phyloP scores from a whole-genome alignment of 2,113 vertebrate genomes.

The Eptesicus fuscus region DNA sequence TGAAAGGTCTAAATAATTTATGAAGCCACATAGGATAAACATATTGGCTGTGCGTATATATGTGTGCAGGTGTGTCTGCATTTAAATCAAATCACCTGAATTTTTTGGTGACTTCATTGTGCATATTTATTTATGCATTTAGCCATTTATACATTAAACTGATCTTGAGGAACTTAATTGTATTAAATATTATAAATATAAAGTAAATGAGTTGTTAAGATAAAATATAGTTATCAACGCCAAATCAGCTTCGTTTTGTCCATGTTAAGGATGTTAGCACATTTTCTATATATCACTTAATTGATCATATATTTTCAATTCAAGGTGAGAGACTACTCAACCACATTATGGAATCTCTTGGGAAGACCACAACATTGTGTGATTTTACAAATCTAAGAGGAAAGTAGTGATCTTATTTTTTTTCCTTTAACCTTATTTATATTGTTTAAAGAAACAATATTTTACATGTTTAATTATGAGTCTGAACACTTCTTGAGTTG shows the following conservation, averaged over 20 bases:
- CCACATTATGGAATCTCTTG: not conserved
- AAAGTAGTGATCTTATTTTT: not conserved
- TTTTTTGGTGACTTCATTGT: not conserved
- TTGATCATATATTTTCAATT: not conserved
- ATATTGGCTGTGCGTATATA: not conserved
- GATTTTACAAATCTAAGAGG: not conserved
- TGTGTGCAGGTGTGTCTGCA: not conserved
- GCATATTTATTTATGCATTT: not conserved
- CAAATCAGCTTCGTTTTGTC: not conserved
- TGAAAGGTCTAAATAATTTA: not conserved
- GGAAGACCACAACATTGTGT: not conserved
- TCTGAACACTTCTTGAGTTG: not conserved
- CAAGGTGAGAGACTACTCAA: not conserved
- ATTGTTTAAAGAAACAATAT: not conserved
- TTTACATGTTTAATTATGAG: not conserved
- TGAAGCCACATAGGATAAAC: not conserved
- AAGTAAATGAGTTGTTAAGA: not conserved
- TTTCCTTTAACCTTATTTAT: not conserved
- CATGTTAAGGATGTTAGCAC: not conserved
- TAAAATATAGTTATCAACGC: not conserved
- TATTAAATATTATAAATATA: not conserved
- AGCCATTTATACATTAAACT: not conserved
- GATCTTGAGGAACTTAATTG: not conserved
- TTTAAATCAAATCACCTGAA: not conserved
- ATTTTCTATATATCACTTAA: not conserved